Conservation (phyloP, 2,888 invertebrate species). For the Conistra vaccinii region DNA sequence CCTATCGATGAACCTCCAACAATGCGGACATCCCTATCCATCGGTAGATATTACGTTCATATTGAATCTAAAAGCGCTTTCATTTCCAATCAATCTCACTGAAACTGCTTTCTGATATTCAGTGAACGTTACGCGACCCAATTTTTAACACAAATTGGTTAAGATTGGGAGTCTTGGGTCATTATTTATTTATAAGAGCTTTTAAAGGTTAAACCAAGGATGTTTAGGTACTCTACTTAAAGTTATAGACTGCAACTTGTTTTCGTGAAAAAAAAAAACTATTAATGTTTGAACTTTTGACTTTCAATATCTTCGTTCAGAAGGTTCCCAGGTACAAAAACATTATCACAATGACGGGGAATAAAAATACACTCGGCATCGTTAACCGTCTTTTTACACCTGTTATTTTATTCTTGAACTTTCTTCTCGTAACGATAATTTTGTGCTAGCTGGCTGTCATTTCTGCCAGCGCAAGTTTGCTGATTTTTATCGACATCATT, state of each 20-base stretch:
- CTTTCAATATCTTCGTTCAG: not conserved
- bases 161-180: slow-evolving; percentile 47
- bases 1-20: slow-evolving; percentile 24
- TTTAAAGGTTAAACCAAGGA: slow-evolving; percentile 10
- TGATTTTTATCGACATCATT: not conserved
- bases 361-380: no score
- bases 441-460: not conserved
- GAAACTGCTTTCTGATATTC: slow-evolving; percentile 67
- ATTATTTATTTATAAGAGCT: slow-evolving; percentile 26
- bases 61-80: slow-evolving; percentile 76
- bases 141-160: slow-evolving; percentile 73
- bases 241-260: not conserved
- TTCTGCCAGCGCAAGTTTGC: not conserved
- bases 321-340: not conserved
- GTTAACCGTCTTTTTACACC: not conserved
- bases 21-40: slow-evolving; percentile 54
- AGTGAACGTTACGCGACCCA: slow-evolving; percentile 71
- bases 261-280: not conserved
- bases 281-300: not conserved
- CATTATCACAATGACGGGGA: no score
- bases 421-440: not conserved
- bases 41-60: slow-evolving; percentile 52
- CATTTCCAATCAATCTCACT: slow-evolving; percentile 76
- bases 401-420: not conserved
- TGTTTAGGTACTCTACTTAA: not conserved